Conservation (phyloP, 2,888 invertebrate species). For the Mesorhabditis spiculigera region DNA sequence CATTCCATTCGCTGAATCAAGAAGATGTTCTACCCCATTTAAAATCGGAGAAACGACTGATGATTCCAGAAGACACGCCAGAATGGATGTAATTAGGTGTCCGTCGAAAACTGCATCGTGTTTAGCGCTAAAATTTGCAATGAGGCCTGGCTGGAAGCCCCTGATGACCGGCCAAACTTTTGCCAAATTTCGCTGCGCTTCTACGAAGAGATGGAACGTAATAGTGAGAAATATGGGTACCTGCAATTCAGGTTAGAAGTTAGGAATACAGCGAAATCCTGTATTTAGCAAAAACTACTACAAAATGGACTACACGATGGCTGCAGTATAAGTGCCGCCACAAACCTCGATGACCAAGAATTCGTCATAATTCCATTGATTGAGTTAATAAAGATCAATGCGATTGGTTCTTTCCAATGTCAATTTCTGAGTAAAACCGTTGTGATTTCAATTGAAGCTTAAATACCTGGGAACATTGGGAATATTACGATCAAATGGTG, state of each 20-base stretch:
- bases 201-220: neutral
- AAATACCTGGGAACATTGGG: no score
- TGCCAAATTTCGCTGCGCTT: neutral
- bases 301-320: neutral
- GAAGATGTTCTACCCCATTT: neutral
- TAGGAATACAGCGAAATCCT: neutral
- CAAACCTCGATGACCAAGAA: no score
- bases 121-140: no score
- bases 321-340: neutral
- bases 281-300: slow-evolving; percentile 4
- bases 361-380: no score
- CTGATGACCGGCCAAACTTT: neutral
- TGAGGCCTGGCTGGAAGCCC: neutral
- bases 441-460: no score
- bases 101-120: no score
- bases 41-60: neutral
- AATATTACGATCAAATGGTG: no score
- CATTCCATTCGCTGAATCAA: neutral
- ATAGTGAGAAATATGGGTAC: neutral
- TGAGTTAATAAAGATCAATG: no score
- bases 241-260: neutral
- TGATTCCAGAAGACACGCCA: neutral
- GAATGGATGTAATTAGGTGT: neutral
- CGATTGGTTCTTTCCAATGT: no score
- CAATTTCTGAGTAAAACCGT: no score